Percentiles rank a stretch among this genome's conserved stretches.
phyloP scores from a whole-genome alignment of 2,113 vertebrate genomes.

The Gulo gulo region DNA sequence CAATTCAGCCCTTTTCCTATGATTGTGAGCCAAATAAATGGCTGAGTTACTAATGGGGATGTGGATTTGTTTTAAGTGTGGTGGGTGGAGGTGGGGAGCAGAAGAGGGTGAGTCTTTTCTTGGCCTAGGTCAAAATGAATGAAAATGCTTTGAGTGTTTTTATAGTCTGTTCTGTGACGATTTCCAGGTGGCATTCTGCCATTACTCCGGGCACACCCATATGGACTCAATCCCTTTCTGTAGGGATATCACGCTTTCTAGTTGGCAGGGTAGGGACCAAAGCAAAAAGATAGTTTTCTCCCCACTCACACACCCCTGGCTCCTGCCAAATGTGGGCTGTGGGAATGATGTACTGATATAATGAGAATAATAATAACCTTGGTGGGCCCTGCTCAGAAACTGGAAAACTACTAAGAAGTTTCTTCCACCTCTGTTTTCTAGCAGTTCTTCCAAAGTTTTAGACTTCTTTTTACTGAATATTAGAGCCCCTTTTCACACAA shows the following conservation, averaged over 20 bases:
- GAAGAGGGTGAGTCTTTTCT: conserved; percentile 53
- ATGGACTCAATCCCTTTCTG: not conserved
- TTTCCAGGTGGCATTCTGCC: conserved; percentile 68
- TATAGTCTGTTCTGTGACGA: conserved; percentile 39
- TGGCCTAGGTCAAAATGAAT: conserved; percentile 60
- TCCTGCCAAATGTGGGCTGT: not conserved
- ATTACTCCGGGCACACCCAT: conserved; percentile 40
- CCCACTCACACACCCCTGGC: not conserved
- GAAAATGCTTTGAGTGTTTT: conserved; percentile 57
- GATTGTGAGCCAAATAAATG: conserved; percentile 56
- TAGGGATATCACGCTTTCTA: conserved; percentile 3
- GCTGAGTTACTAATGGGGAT: conserved; percentile 49
- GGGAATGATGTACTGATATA: not conserved
- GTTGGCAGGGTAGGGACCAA: not conserved
- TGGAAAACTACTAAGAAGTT: not conserved
- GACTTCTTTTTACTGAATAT: not conserved
- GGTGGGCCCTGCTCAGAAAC: not conserved
- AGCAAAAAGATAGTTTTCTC: not conserved
- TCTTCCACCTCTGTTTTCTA: not conserved
- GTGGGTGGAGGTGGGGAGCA: conserved; percentile 20
- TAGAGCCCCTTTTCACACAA: not conserved
- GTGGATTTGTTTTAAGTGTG: conserved; percentile 15
- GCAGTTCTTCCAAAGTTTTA: not conserved
- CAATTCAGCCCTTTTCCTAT: conserved; percentile 63
- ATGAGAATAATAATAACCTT: not conserved